phyloP scores from a whole-genome alignment of 2,797 vertebrate species.

The Hephaestus fuliginosus region DNA sequence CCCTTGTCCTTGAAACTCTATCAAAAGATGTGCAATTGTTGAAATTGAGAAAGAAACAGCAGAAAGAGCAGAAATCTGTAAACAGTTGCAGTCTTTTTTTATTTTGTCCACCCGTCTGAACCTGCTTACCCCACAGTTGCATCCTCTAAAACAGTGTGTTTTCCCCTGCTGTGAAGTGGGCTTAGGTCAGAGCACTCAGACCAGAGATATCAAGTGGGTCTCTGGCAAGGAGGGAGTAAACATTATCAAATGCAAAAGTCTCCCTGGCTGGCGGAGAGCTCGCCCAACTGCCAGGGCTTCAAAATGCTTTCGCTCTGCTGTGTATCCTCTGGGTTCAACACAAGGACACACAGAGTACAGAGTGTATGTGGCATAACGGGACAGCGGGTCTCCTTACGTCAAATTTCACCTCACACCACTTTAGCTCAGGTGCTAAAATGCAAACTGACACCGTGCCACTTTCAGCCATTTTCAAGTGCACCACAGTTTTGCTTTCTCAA shows the following conservation, averaged over 20 bases:
- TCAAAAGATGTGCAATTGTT: neutral
- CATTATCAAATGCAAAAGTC: constrained; percentile 67
- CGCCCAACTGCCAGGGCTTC: constrained; percentile 40
- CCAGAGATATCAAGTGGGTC: constrained; percentile 67
- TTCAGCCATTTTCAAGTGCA: neutral
- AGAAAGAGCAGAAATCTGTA: neutral
- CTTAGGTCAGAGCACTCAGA: constrained; percentile 59
- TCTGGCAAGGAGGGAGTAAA: constrained; percentile 69
- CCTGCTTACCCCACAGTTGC: constrained; percentile 14
- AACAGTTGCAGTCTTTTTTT: neutral
- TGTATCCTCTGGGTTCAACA: constrained; percentile 50
- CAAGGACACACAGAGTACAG: constrained; percentile 55
- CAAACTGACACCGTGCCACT: constrained; percentile 26
- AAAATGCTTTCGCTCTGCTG: constrained; percentile 40
- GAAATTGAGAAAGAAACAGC: neutral
- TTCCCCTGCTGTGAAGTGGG: constrained; percentile 33
- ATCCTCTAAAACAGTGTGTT: constrained; percentile 31
- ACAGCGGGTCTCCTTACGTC: constrained; percentile 32
- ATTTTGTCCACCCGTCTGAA: constrained; percentile 13
- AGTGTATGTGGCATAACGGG: constrained; percentile 36
- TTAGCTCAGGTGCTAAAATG: neutral
- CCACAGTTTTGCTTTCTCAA: constrained; percentile 7
- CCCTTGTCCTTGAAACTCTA: neutral
- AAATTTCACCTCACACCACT: constrained; percentile 31
- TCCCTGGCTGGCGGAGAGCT: constrained; percentile 44